Percentiles rank a stretch among this genome's conserved stretches.
phyloP scores from a whole-genome alignment of 1,140 invertebrate species.

The Anastrepha ludens region DNA sequence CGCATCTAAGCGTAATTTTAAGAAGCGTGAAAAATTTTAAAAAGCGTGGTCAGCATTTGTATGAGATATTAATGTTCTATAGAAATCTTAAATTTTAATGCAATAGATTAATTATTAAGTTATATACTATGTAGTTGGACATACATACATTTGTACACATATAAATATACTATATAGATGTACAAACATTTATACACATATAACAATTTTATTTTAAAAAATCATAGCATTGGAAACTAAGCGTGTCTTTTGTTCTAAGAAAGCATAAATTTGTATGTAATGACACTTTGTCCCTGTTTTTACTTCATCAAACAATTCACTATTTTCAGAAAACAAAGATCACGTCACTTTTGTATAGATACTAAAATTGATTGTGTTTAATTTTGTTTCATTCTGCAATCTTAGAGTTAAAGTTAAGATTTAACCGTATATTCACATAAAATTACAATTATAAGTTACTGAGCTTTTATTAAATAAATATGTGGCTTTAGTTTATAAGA shows the following conservation, averaged over 20 bases:
- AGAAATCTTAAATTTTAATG: constrained; percentile 1
- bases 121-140: neutral
- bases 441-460: neutral
- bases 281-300: neutral
- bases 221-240: neutral
- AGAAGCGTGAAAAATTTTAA: constrained; percentile 85
- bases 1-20: constrained; percentile 91
- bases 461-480: neutral
- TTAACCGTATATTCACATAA: neutral
- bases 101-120: constrained; percentile 24
- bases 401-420: neutral
- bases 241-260: neutral
- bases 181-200: neutral
- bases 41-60: constrained; percentile 18
- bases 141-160: constrained; percentile 11
- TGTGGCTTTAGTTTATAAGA: constrained; percentile 1
- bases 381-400: neutral
- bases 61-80: neutral
- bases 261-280: constrained; percentile 1
- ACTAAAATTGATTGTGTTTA: neutral
- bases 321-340: neutral
- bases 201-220: neutral
- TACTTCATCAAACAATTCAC: neutral
- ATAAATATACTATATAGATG: neutral
- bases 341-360: neutral